phyloP scores from a whole-genome alignment of 2,113 vertebrate species.

The Climacteris rufus region DNA sequence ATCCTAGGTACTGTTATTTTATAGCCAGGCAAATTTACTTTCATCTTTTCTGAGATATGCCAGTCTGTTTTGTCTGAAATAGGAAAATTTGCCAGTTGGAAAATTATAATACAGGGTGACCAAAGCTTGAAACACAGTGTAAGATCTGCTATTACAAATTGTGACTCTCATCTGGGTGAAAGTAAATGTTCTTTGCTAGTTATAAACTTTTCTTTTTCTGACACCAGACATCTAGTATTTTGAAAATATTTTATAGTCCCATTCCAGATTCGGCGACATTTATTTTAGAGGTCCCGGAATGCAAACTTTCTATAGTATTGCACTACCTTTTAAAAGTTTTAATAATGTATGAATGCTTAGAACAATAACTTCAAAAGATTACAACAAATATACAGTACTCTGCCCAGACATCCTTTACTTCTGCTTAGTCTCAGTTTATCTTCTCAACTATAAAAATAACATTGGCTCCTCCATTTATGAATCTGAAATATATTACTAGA shows the following conservation, averaged over 20 bases:
- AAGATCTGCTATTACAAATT: not conserved
- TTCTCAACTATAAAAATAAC: slow-evolving; percentile 10
- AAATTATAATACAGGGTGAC: not conserved
- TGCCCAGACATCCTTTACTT: not conserved
- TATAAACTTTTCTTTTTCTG: not conserved
- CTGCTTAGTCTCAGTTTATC: not conserved
- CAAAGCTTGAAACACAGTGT: not conserved
- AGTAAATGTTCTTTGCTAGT: not conserved
- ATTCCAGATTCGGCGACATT: not conserved
- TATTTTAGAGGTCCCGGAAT: not conserved
- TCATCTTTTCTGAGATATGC: not conserved
- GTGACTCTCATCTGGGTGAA: not conserved
- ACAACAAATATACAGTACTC: not conserved
- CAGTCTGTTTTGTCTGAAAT: not conserved
- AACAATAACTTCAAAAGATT: slow-evolving; percentile 8
- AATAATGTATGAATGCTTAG: not conserved
- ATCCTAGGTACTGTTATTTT: not conserved
- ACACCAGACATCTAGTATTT: not conserved
- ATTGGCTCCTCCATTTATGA: not conserved
- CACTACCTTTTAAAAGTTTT: not conserved
- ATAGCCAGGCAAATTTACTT: not conserved
- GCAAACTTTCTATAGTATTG: not conserved
- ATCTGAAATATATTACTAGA: slow-evolving; percentile 7
- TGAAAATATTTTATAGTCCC: not conserved
- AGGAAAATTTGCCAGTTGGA: not conserved